Evolutionary conservation across 2,888 invertebrate genomes (phyloP).

Genomic region (Dasysyrphus tricinctus): DNA sequence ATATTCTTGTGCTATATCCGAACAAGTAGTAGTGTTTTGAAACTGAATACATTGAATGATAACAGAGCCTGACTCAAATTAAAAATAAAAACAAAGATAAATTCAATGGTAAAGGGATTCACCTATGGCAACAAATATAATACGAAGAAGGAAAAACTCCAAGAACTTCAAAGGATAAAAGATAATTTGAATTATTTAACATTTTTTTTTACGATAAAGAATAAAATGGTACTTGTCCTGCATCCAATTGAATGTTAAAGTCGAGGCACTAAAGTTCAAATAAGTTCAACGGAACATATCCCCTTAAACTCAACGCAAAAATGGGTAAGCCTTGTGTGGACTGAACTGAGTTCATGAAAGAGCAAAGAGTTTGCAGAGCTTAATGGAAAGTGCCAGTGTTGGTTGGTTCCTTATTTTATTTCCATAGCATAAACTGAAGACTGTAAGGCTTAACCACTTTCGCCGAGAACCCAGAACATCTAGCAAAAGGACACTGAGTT

Average conservation of each 20-base stretch:
- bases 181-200: not conserved
- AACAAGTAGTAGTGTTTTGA: not conserved
- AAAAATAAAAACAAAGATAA: slow-evolving; percentile 3
- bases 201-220: too few species aligned
- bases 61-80: slow-evolving; percentile 19
- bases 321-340: not conserved
- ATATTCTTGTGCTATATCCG: not conserved
- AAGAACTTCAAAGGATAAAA: slow-evolving; percentile 3
- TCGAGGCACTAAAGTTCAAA: not conserved
- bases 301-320: not conserved
- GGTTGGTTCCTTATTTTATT: slow-evolving; percentile 3
- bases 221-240: not conserved
- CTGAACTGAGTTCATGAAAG: not conserved
- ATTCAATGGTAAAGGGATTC: too few species aligned
- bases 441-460: slow-evolving; percentile 13
- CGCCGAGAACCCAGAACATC: not conserved
- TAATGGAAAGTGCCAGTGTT: slow-evolving; percentile 32
- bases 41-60: slow-evolving; percentile 10
- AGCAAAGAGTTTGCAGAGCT: slow-evolving; percentile 28
- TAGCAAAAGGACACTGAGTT: slow-evolving; percentile 32
- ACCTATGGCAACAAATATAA: too few species aligned
- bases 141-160: not conserved
- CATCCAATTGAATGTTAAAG: not conserved
- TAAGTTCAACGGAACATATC: slow-evolving; percentile 19
- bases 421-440: not conserved